Conservation (phyloP, 1,140 invertebrate species). For the Berghia stephanieae region DNA sequence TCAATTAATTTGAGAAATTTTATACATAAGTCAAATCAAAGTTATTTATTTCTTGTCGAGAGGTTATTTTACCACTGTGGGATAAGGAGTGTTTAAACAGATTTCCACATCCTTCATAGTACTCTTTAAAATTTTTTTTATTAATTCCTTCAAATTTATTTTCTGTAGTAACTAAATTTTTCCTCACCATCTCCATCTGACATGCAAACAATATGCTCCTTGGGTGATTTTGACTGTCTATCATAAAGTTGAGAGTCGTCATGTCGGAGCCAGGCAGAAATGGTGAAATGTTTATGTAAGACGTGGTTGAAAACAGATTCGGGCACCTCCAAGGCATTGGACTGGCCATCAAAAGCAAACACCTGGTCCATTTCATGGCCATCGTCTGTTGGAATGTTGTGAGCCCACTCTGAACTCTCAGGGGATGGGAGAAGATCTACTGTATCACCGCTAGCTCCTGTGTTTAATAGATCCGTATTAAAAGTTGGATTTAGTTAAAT, state of each 20-base stretch:
- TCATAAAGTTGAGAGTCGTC: conserved; percentile 68
- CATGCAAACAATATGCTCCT: conserved; percentile 94
- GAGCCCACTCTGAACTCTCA: conserved; percentile 81
- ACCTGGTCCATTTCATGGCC: conserved; percentile 89
- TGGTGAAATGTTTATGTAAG: conserved; percentile 82
- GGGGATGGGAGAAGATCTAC: conserved; percentile 89
- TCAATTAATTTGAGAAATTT: too few relatives aligned
- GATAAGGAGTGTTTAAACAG: too few relatives aligned
- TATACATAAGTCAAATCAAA: too few relatives aligned
- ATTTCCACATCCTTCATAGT: too few relatives aligned
- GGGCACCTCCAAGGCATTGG: conserved; percentile 79
- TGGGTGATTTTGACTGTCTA: conserved; percentile 81
- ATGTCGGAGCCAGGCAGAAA: conserved; percentile 93
- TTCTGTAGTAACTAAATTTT: too few relatives aligned
- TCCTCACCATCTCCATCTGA: conserved; percentile 96
- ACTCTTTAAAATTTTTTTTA: too few relatives aligned
- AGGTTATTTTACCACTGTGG: too few relatives aligned
- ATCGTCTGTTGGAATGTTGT: conserved; percentile 86
- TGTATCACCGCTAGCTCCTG: conserved; percentile 75
- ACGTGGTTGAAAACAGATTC: conserved; percentile 70
- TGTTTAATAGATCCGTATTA: conserved; percentile 22
- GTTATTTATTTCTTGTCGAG: too few relatives aligned
- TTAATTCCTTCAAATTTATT: too few relatives aligned
- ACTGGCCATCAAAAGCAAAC: conserved; percentile 91
- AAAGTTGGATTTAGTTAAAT: too few relatives aligned